phyloP scores from a whole-genome alignment of 1,140 invertebrate species.

The Nasonia giraulti region DNA sequence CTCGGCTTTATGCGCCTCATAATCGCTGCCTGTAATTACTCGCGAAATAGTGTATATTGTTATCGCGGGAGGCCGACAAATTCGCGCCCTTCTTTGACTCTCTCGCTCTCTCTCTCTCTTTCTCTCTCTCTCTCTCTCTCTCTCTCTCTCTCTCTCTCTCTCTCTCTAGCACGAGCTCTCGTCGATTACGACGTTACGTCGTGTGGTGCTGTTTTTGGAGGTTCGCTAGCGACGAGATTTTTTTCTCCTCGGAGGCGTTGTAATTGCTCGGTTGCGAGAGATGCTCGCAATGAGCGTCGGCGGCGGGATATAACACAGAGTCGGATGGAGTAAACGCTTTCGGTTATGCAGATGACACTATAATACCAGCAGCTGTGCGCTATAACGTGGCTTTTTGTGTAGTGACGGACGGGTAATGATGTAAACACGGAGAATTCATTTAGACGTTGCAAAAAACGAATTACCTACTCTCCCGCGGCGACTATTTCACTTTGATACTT shows the following conservation, averaged over 20 bases:
- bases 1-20: slow-evolving; percentile 44
- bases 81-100: neutral
- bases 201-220: neutral
- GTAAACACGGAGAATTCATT: too few relatives aligned
- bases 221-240: neutral
- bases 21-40: slow-evolving; percentile 38
- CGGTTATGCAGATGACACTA: neutral
- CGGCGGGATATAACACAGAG: neutral
- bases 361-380: too few relatives aligned
- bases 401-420: too few relatives aligned
- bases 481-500: too few relatives aligned
- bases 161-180: too few relatives aligned
- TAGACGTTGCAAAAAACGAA: too few relatives aligned
- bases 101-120: too few relatives aligned
- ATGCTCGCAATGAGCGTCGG: neutral
- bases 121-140: too few relatives aligned
- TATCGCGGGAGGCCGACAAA: neutral
- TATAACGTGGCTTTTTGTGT: neutral
- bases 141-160: too few relatives aligned
- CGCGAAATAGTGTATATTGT: slow-evolving; percentile 31
- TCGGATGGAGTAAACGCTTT: too few relatives aligned
- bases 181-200: too few relatives aligned
- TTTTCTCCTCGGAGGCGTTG: neutral
- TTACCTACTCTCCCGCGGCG: too few relatives aligned
- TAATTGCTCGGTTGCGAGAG: slow-evolving; percentile 23